Conservation (phyloP, 1,140 invertebrate species). For the Heliconius melpomene region DNA sequence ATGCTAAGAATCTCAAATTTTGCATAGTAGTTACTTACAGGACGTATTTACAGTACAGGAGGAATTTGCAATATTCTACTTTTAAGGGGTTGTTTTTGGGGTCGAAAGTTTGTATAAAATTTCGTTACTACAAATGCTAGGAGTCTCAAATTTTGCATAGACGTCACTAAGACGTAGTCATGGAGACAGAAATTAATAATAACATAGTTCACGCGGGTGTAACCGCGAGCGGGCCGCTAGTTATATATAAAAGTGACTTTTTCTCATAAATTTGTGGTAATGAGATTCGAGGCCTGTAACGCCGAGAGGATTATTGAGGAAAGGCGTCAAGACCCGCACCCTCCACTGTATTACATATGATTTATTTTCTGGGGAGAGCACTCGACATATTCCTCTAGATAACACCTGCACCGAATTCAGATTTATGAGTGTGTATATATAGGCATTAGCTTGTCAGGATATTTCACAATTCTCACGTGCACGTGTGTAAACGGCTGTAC, state of each 20-base stretch:
- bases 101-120: no score
- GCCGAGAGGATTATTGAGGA: slow-evolving; percentile 36
- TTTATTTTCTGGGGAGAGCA: slow-evolving; percentile 37
- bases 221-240: no score
- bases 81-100: no score
- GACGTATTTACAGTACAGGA: no score
- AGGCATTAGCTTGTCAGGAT: slow-evolving; percentile 32
- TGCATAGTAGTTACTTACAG: no score
- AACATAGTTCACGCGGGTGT: no score
- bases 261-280: slow-evolving; percentile 35
- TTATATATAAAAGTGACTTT: slow-evolving; percentile 16
- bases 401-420: slow-evolving; percentile 39
- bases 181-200: no score
- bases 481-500: slow-evolving; percentile 7
- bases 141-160: no score
- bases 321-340: slow-evolving; percentile 33
- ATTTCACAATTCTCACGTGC: slow-evolving; percentile 27
- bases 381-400: slow-evolving; percentile 40
- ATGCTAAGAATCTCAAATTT: no score
- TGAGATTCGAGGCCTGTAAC: slow-evolving; percentile 32
- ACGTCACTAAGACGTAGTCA: no score
- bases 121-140: no score
- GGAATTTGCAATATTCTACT: no score
- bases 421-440: slow-evolving; percentile 35
- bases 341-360: slow-evolving; percentile 39